Evolutionary conservation across 2,888 invertebrate genomes (phyloP).

Genomic region (Drosophila mettleri): DNA sequence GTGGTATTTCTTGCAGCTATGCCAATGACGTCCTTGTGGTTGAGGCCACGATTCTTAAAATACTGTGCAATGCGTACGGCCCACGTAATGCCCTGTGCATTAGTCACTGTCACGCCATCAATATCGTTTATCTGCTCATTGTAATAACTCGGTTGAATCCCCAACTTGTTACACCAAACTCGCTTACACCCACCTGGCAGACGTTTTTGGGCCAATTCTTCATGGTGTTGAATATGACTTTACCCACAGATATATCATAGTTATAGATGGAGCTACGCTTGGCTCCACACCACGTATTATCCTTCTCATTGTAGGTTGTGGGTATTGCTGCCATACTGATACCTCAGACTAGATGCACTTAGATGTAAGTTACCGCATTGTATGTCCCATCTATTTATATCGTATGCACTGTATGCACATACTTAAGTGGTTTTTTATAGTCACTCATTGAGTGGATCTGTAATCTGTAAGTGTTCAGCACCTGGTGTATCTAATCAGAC

Average conservation of each 20-base stretch:
- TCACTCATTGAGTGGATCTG: conserved; percentile 52
- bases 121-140: conserved; percentile 65
- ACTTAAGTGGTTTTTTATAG: conserved; percentile 10
- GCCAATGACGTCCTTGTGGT: conserved; percentile 75
- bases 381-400: conserved; percentile 55
- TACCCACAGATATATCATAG: conserved; percentile 64
- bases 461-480: conserved; percentile 43
- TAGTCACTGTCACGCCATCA: conserved; percentile 70
- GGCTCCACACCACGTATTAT: conserved; percentile 66
- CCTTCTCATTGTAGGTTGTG: conserved; percentile 60
- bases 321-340: conserved; percentile 54
- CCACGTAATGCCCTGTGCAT: conserved; percentile 62
- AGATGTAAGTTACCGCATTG: conserved; percentile 6
- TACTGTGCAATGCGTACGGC: conserved; percentile 76
- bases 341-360: conserved; percentile 4
- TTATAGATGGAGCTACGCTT: conserved; percentile 53
- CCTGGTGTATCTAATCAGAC: conserved; percentile 56
- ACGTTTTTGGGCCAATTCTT: conserved; percentile 72
- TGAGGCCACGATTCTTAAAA: conserved; percentile 66
- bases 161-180: not conserved
- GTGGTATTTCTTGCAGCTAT: conserved; percentile 74
- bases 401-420: conserved; percentile 10
- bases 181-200: conserved; percentile 54
- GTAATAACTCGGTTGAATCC: not conserved
- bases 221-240: conserved; percentile 64